Evolutionary conservation across 2,113 vertebrate genomes (phyloP).

Genomic region (Psilopsiagon aymara): DNA sequence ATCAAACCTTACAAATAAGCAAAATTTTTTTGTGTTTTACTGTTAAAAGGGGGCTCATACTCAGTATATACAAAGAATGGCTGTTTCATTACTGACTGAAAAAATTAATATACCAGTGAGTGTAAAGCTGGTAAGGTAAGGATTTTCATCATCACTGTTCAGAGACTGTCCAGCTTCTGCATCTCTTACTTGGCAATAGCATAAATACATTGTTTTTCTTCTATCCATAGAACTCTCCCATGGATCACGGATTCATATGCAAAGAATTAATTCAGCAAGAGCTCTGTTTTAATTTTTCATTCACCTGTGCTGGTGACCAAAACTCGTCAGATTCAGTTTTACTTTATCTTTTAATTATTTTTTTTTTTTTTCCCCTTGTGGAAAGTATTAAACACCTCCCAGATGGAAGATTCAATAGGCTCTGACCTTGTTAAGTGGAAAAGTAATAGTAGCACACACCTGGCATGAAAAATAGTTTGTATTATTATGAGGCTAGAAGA

Average conservation of each 20-base stretch:
- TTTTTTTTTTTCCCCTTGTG: neutral
- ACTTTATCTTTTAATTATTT: neutral
- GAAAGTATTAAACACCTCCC: neutral
- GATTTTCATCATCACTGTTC: neutral
- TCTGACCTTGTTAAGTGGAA: neutral
- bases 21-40: neutral
- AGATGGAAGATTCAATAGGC: neutral
- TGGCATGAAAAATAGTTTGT: neutral
- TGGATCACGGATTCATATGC: neutral
- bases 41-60: neutral
- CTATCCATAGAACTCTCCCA: neutral
- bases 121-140: neutral
- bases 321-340: neutral
- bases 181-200: neutral
- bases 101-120: neutral
- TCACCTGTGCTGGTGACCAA: neutral
- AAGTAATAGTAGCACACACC: neutral
- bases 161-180: neutral
- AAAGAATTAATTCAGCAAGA: neutral
- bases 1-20: neutral
- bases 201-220: neutral
- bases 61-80: neutral
- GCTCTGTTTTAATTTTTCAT: neutral
- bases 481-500: accelerated
- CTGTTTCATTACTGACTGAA: neutral